A percentile compares a stretch with the other conserved stretches of the same genome.
phyloP scores from a whole-genome alignment of 2,888 invertebrate species.

The Scaeva pyrastri region DNA sequence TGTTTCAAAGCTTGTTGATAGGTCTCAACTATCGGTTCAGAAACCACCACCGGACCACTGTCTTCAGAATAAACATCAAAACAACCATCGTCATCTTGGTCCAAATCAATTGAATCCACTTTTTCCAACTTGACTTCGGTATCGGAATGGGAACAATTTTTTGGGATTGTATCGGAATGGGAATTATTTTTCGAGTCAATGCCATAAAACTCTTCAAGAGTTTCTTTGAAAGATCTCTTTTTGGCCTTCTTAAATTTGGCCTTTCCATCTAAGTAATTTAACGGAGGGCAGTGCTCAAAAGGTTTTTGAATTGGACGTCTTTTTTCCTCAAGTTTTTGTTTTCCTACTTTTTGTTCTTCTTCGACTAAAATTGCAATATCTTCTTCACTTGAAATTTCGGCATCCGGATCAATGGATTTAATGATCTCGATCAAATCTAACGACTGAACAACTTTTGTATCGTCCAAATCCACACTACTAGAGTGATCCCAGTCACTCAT shows the following conservation, averaged over 20 bases:
- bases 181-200: neutral
- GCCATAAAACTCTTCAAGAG: slow-evolving; percentile 2
- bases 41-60: neutral
- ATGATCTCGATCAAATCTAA: slow-evolving; percentile 55
- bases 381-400: slow-evolving; percentile 21
- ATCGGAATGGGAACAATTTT: too few species aligned
- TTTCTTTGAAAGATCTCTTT: slow-evolving; percentile 11
- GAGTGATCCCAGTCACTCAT: neutral
- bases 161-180: too few species aligned
- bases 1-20: slow-evolving; percentile 81
- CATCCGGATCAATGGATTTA: slow-evolving; percentile 37
- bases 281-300: neutral
- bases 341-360: slow-evolving; percentile 13
- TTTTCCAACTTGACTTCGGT: neutral
- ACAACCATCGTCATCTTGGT: slow-evolving; percentile 17
- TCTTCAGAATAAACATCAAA: slow-evolving; percentile 5
- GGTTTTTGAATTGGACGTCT: neutral
- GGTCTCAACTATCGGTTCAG: slow-evolving; percentile 50
- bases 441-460: neutral
- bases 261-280: neutral
- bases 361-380: slow-evolving; percentile 43
- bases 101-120: slow-evolving; percentile 28
- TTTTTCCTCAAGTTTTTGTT: neutral
- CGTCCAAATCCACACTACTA: neutral
- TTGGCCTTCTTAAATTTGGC: neutral